Percentiles rank a stretch among this genome's conserved stretches.
These are phyloP conservation scores for Microtus richardsoni DNA, from an alignment of 2,113 vertebrate species.

Conservation along the genomic window DNA sequence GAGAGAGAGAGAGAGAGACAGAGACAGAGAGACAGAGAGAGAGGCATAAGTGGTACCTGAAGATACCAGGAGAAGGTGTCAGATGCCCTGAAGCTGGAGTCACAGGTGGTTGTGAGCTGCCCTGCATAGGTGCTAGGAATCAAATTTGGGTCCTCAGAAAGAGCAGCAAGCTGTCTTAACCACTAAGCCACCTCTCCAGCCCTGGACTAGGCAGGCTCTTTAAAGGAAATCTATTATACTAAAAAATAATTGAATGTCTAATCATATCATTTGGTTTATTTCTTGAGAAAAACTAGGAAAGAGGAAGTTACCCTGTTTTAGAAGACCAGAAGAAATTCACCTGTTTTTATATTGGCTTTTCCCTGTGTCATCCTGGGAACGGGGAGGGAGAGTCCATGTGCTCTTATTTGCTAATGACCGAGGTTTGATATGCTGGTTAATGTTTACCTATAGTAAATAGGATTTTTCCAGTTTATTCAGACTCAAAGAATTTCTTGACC, in stretches of 20 bases:
- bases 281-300: slow-evolving; percentile 50
- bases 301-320: background rate
- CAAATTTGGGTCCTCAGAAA: background rate
- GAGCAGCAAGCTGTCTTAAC: background rate
- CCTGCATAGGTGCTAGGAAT: background rate
- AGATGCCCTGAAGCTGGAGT: background rate
- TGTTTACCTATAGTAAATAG: slow-evolving; percentile 67
- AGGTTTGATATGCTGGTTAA: slow-evolving; percentile 74
- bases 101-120: background rate
- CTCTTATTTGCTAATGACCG: slow-evolving; percentile 57
- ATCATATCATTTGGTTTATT: background rate
- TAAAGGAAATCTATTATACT: slow-evolving; percentile 1
- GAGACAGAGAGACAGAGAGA: background rate
- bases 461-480: slow-evolving; percentile 80
- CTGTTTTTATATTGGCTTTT: background rate
- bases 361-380: background rate
- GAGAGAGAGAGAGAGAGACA: background rate
- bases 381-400: background rate
- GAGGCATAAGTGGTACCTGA: background rate
- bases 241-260: slow-evolving; percentile 14
- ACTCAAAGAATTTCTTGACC: slow-evolving; percentile 71
- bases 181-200: background rate
- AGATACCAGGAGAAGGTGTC: background rate
- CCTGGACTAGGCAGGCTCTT: background rate
- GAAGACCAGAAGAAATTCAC: background rate